A percentile compares a stretch with the other conserved stretches of the same genome.
Conservation (phyloP, 64 coral and sea anemone genomes). For the Trachythela sp. region DNA sequence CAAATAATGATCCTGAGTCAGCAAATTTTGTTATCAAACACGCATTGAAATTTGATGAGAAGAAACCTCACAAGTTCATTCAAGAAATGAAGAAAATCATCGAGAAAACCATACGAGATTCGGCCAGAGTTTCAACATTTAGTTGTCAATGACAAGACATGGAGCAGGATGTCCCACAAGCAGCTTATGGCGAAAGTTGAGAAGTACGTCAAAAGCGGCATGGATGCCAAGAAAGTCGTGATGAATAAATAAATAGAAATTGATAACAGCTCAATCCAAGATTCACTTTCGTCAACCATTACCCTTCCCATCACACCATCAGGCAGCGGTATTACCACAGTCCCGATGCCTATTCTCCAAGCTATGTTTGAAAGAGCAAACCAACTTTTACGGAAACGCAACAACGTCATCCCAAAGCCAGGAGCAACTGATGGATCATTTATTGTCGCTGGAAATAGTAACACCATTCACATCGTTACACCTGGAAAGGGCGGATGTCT, state of each 20-base stretch:
- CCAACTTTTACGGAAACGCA: conserved; percentile 15
- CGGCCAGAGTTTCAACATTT: neutral
- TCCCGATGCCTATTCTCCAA: conserved; percentile 25
- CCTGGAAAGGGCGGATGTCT: neutral
- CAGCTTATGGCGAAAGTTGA: neutral
- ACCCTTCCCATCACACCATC: neutral
- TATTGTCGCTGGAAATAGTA: conserved; percentile 34
- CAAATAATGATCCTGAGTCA: neutral
- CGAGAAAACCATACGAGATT: neutral
- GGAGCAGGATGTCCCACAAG: neutral
- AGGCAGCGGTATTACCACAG: neutral
- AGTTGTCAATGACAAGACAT: neutral
- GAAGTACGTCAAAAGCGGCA: neutral
- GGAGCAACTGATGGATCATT: conserved; percentile 42
- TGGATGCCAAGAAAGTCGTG: neutral
- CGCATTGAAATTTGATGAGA: neutral
- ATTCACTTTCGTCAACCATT: neutral
- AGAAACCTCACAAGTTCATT: neutral
- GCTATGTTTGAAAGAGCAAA: conserved; percentile 50
- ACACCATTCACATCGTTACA: conserved; percentile 22
- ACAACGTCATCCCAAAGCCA: conserved; percentile 54
- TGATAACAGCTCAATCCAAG: neutral
- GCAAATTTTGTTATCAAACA: neutral
- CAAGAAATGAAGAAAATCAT: neutral
- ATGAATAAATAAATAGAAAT: neutral